A percentile compares a stretch with the other conserved stretches of the same genome.
Evolutionary conservation across 2,888 invertebrate species (phyloP).

Genomic region (Cephus spinipes): DNA sequence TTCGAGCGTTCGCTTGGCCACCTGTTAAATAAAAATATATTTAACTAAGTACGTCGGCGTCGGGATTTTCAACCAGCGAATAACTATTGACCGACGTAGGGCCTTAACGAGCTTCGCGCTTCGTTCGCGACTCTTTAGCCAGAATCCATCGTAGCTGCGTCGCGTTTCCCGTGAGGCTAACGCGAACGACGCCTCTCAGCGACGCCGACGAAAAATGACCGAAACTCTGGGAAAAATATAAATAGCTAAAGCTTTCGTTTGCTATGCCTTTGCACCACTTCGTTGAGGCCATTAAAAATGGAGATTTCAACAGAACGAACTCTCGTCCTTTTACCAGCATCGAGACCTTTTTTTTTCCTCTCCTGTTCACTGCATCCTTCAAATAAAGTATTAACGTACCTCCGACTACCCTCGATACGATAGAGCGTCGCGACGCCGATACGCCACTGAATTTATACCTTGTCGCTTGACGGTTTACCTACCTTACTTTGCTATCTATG

Average conservation of each 20-base stretch:
- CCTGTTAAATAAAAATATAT: conserved; percentile 51
- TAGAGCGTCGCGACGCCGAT: too few relatives aligned
- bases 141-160: conserved; percentile 17
- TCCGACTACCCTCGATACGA: too few relatives aligned
- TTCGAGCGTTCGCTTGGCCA: conserved; percentile 36
- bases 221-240: background rate
- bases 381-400: too few relatives aligned
- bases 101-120: conserved; percentile 39
- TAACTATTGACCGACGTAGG: conserved; percentile 43
- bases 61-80: background rate
- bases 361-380: too few relatives aligned
- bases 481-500: too few relatives aligned
- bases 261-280: background rate
- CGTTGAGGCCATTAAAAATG: conserved; percentile 3
- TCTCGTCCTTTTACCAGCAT: background rate
- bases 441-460: too few relatives aligned
- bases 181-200: background rate
- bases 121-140: conserved; percentile 27
- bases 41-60: conserved; percentile 30
- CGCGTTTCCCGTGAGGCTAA: background rate
- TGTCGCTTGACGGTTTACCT: too few relatives aligned
- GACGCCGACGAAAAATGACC: background rate
- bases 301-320: background rate
- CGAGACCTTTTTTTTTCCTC: too few relatives aligned
- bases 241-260: background rate